Evolutionary conservation across 2,113 vertebrate genomes (phyloP).

Genomic region (Astur gentilis): DNA sequence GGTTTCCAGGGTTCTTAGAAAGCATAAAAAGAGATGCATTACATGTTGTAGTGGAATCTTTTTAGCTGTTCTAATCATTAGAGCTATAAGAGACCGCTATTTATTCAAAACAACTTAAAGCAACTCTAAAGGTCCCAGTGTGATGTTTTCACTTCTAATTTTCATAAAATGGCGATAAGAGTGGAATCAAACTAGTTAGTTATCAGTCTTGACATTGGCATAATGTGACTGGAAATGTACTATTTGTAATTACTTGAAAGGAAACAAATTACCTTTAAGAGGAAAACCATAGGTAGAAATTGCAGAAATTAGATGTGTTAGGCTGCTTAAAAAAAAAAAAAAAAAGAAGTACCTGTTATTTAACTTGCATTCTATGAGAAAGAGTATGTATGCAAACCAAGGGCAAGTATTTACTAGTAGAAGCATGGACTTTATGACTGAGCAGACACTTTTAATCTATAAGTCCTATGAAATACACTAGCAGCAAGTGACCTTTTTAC

Average conservation of each 20-base stretch:
- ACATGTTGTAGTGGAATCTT: not conserved
- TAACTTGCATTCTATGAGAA: not conserved
- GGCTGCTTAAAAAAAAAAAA: conserved; percentile 9
- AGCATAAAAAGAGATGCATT: not conserved
- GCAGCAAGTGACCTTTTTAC: not conserved
- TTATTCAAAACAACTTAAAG: conserved; percentile 77
- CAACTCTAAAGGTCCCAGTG: conserved; percentile 69
- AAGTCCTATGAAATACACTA: not conserved
- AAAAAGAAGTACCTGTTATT: not conserved
- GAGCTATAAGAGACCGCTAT: conserved; percentile 51
- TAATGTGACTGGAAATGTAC: conserved; percentile 73
- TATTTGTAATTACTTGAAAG: conserved; percentile 80
- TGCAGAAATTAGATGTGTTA: conserved; percentile 74
- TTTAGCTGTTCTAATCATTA: conserved; percentile 37
- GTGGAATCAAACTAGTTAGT: conserved; percentile 74
- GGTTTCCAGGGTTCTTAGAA: not conserved
- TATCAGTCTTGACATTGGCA: conserved; percentile 65
- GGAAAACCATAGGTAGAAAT: conserved; percentile 82
- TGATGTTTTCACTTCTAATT: conserved; percentile 75
- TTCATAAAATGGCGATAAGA: conserved; percentile 72
- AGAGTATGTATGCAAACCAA: not conserved
- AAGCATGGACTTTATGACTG: not conserved
- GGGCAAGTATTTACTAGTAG: not conserved
- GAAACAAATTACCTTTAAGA: conserved; percentile 80
- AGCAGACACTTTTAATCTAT: not conserved